Evolutionary conservation across 2,113 vertebrate species (phyloP), one percentile per base, ranked within the genome.

Genomic region (Mastomys coucha): DNA sequence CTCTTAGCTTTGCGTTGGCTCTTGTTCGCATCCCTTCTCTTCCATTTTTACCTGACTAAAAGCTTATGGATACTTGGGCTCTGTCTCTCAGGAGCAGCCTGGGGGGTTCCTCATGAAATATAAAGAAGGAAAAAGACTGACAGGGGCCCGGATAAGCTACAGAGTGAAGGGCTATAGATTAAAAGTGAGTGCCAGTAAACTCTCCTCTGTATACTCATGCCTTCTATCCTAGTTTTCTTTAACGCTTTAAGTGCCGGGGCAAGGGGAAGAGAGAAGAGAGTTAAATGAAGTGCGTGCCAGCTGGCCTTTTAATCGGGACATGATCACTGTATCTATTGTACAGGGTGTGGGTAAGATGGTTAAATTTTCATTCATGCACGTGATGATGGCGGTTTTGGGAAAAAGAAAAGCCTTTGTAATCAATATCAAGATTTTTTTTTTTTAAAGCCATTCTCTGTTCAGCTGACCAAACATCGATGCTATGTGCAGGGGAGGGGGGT

Each of bases 21-120:
- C 98, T 99, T 98, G 98, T 99, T 98, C 98, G 98, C 98, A 98
- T 97, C 97, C 98, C 98, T 98, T 99, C 98, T 98, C 98, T 98
- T 98, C 98, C 98, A 98, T 98, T 98, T 99, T 98, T 98, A 99
- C 99, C 98, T 99, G 98, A 99, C 98, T 99, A 99, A 99, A 99
- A 99, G 99, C 98, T 99, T 98, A 98, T 97, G 98, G 98, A 98
- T 98, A 99, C 99, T 99, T 98, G 98, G 98, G 98, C 98, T 98
- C 98, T 98, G 98, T 98, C 98, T 98, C 98, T 98, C 98, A 97
- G 97, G 96, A 97, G 98, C 98, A 98, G 98, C 98, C 98, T 98
- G 98, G 98, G 67, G 98, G 98, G 98, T 98, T 98, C 98, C 98
- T 98, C 98, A 97, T 98, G 98, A 98, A 98, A 98, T 98, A 98